Percentiles rank a stretch among this genome's conserved stretches.
These are phyloP conservation scores for Falcunculus frontatus DNA, from an alignment of 2,113 vertebrate species.

Conservation along the genomic window DNA sequence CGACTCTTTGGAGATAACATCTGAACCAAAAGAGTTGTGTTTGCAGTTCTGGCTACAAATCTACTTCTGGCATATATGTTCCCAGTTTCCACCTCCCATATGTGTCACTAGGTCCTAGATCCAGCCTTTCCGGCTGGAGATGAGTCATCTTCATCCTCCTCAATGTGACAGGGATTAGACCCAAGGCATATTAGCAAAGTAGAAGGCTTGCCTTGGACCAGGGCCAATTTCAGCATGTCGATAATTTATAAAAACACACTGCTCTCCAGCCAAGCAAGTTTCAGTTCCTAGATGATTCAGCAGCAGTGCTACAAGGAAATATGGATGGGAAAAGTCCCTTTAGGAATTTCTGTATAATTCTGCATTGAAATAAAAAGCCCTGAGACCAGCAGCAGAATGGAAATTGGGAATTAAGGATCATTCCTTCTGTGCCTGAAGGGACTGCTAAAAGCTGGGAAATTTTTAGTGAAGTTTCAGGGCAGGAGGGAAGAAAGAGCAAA, in stretches of 20 bases:
- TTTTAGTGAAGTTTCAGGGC: not conserved
- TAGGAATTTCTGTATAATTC: conserved; percentile 3
- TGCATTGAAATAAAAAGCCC: not conserved
- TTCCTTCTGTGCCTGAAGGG: not conserved
- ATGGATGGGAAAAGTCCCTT: not conserved
- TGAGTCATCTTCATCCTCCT: not conserved
- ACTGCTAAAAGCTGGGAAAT: not conserved
- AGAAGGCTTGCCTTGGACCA: conserved; percentile 5
- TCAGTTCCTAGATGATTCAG: conserved; percentile 53
- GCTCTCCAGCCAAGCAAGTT: conserved; percentile 25
- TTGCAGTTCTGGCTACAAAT: not conserved
- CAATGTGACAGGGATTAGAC: not conserved
- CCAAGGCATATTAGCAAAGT: not conserved
- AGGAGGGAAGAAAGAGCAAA: not conserved
- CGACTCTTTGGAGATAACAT: not conserved
- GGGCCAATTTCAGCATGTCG: not conserved
- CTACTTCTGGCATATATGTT: not conserved
- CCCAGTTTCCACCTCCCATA: not conserved
- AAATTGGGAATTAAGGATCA: not conserved
- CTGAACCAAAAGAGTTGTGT: not conserved
- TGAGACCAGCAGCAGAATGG: not conserved
- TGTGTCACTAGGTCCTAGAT: not conserved
- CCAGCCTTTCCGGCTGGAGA: not conserved
- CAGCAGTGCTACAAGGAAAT: conserved; percentile 17
- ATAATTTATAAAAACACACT: conserved; percentile 11